Percentiles rank a stretch among this genome's conserved stretches.
phyloP scores from a whole-genome alignment of 1,140 invertebrate species.

The Drosophila sechellia region DNA sequence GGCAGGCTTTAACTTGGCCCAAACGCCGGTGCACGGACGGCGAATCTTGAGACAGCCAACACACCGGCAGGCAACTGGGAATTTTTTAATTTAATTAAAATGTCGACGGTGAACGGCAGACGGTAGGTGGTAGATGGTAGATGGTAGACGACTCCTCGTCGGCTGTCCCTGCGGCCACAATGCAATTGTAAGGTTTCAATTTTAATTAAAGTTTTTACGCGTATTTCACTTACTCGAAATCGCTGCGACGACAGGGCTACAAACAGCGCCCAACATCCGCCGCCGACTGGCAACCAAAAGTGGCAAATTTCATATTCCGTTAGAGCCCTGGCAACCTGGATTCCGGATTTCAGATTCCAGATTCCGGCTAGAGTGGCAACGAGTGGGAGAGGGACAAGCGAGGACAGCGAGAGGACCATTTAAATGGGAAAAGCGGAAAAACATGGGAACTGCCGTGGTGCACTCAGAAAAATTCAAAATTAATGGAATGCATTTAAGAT shows the following conservation, averaged over 20 bases:
- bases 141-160: slow-evolving; percentile 10
- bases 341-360: background rate
- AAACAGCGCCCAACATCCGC: slow-evolving; percentile 45
- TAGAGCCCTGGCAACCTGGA: slow-evolving; percentile 46
- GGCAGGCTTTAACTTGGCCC: slow-evolving; percentile 48
- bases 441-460: background rate
- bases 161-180: slow-evolving; percentile 56
- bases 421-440: slow-evolving; percentile 30
- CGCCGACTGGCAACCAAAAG: slow-evolving; percentile 11
- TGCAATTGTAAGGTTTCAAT: slow-evolving; percentile 81
- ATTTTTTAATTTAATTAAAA: slow-evolving; percentile 79
- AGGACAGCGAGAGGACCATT: slow-evolving; percentile 33
- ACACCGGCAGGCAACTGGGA: slow-evolving; percentile 27
- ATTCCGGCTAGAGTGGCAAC: background rate
- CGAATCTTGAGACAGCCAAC: slow-evolving; percentile 44
- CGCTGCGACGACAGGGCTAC: slow-evolving; percentile 44
- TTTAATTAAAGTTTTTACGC: slow-evolving; percentile 81
- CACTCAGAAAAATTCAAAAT: slow-evolving; percentile 9
- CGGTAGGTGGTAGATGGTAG: background rate
- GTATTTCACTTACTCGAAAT: slow-evolving; percentile 67
- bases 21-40: slow-evolving; percentile 3
- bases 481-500: background rate
- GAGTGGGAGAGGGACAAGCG: background rate
- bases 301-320: slow-evolving; percentile 71
- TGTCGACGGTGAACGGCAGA: slow-evolving; percentile 33